phyloP scores from a whole-genome alignment of 2,113 vertebrate genomes.

The Tragulus kanchil region DNA sequence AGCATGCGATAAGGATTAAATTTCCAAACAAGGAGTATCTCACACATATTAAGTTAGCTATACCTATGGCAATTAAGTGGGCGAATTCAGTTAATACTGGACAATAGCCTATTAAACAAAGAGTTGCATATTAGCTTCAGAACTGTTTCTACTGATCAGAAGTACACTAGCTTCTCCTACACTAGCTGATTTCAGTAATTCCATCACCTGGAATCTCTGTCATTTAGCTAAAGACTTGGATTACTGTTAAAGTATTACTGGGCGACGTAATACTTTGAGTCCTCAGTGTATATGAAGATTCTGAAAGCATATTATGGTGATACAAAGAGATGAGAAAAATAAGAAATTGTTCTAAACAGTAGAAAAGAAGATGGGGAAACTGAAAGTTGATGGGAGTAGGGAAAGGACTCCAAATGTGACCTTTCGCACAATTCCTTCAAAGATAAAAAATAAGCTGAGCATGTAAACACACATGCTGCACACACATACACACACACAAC shows the following conservation, averaged over 20 bases:
- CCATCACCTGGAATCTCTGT: slow-evolving; percentile 36
- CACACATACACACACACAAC: neutral
- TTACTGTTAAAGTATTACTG: neutral
- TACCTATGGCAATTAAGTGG: neutral
- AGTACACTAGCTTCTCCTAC: neutral
- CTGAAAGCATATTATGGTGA: neutral
- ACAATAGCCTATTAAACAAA: neutral
- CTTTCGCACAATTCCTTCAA: neutral
- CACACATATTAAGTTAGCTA: neutral
- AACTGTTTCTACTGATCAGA: neutral
- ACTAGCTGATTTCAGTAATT: slow-evolving; percentile 33
- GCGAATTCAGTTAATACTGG: neutral
- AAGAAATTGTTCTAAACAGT: neutral
- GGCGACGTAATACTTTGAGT: neutral
- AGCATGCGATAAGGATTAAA: neutral
- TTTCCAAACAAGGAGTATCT: neutral
- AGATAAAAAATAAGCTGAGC: neutral
- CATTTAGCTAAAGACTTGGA: neutral
- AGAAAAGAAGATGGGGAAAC: neutral
- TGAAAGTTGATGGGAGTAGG: neutral
- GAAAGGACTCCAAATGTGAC: neutral
- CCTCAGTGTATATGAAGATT: neutral
- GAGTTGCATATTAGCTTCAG: neutral
- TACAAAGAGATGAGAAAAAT: neutral
- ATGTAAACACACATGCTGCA: neutral